Base-by-base conservation (phyloP, 2,888 invertebrate genomes). In the Clivina fossor region DNA sequence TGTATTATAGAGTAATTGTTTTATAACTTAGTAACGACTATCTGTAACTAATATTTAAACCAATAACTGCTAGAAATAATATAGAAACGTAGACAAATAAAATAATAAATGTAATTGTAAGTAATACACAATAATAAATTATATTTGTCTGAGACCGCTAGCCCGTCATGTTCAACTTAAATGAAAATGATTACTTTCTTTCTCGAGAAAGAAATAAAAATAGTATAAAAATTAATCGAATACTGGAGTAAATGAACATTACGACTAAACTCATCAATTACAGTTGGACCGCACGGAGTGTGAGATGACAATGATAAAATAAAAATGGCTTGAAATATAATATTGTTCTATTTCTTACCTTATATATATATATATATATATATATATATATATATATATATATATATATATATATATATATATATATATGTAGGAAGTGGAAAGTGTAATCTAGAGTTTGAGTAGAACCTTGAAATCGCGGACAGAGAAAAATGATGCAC, bases 151-250 rank as follows among this genome's bases (percentile, higher is more conserved):
- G n/a, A n/a, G n/a, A n/a, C n/a, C n/a, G n/a, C n/a, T n/a, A n/a
- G n/a, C n/a, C n/a, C n/a, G n/a, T n/a, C n/a, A n/a, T n/a, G n/a
- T n/a, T n/a, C n/a, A n/a, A n/a, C n/a, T n/a, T n/a, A n/a, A n/a
- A n/a, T n/a, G n/a, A n/a, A n/a, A n/a, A n/a, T n/a, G n/a, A n/a
- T n/a, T n/a, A n/a, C n/a, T n/a, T n/a, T 26, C 8, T 26, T 26
- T 5, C 26, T 26, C 26, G 26, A 9, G 40, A 20, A n/a, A n/a
- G n/a, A n/a, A n/a, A n/a, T 19, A 30, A 4, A 18, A 44, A 24
- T 19, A 16, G 30, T 47, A 47, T 33, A 47, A 47, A 47, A 47
- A 47, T 47, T 47, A 47, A 33, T 33, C 32, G 47, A 33, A 47
- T 13, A 13, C 19, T 32, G 4, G 20, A 28, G 16, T 20, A 19